Conservation (phyloP, 2,888 invertebrate genomes). For the Habroteleia sp. region DNA sequence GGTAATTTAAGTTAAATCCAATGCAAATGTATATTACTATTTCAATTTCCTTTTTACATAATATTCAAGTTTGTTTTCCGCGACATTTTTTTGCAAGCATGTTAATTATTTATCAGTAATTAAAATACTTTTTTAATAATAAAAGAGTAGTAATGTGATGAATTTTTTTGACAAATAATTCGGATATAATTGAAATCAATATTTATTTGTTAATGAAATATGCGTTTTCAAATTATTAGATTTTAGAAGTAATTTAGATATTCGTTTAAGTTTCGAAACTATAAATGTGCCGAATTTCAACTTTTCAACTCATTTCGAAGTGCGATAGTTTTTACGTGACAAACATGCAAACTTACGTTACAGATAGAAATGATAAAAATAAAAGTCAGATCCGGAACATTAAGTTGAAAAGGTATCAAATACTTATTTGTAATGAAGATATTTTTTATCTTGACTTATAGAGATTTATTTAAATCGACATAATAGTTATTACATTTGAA, state of each 20-base stretch:
- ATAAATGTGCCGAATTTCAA: conserved; percentile 57
- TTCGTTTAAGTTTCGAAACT: conserved; percentile 38
- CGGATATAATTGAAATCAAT: background rate
- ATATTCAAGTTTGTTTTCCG: too few relatives aligned
- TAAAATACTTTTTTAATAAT: too few relatives aligned
- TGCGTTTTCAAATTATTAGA: background rate
- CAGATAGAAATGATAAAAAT: conserved; percentile 53
- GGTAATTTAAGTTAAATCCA: background rate
- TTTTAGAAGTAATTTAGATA: conserved; percentile 35
- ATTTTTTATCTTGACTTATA: background rate
- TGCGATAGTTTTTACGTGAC: conserved; percentile 59
- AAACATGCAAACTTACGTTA: conserved; percentile 52
- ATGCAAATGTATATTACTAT: too few relatives aligned
- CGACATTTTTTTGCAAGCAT: too few relatives aligned
- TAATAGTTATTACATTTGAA: background rate
- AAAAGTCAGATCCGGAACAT: conserved; percentile 31
- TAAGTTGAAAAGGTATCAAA: conserved; percentile 41
- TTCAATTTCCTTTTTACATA: background rate
- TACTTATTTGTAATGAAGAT: conserved; percentile 24
- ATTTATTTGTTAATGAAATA: conserved; percentile 6
- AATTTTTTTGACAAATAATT: too few relatives aligned
- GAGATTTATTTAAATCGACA: background rate
- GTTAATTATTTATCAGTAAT: too few relatives aligned
- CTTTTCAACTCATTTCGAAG: conserved; percentile 59
- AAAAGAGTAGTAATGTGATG: too few relatives aligned